Percentiles rank a stretch among this genome's conserved stretches.
These are phyloP conservation scores for Lophotis ruficrista DNA, from an alignment of 2,113 vertebrate species.

Conservation along the genomic window DNA sequence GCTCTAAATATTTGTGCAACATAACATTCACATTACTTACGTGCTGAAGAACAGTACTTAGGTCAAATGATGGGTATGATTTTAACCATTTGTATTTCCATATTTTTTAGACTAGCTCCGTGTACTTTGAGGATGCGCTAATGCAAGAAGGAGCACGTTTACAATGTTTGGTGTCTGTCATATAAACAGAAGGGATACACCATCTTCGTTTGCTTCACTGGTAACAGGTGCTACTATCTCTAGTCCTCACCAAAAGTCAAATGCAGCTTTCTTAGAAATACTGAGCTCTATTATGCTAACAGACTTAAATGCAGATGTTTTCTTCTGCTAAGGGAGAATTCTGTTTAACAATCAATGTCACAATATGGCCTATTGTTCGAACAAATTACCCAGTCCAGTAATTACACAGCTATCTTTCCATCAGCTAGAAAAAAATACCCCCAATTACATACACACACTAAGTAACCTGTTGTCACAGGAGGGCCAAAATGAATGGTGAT, in stretches of 20 bases:
- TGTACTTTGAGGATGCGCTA: neutral
- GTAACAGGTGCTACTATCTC: neutral
- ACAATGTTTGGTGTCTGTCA: neutral
- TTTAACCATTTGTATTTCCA: neutral
- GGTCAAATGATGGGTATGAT: neutral
- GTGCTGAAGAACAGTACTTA: neutral
- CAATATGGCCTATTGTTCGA: neutral
- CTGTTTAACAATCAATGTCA: conserved; percentile 1
- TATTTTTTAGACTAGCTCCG: neutral
- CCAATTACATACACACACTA: neutral
- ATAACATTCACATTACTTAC: neutral
- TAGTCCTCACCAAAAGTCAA: neutral
- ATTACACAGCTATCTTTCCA: conserved; percentile 26
- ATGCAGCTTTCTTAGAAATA: neutral
- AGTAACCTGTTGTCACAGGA: neutral
- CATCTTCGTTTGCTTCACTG: neutral
- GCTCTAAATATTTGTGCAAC: neutral
- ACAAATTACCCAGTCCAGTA: conserved; percentile 19
- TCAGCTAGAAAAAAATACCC: neutral
- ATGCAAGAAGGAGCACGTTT: neutral
- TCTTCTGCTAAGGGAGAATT: neutral
- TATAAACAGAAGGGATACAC: neutral
- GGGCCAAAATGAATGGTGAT: neutral
- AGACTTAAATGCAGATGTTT: neutral
- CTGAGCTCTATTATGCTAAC: neutral